Evolutionary conservation across 2,113 vertebrate species (phyloP), one percentile per base, ranked within the genome.

Genomic region (Leuciscus idus): DNA sequence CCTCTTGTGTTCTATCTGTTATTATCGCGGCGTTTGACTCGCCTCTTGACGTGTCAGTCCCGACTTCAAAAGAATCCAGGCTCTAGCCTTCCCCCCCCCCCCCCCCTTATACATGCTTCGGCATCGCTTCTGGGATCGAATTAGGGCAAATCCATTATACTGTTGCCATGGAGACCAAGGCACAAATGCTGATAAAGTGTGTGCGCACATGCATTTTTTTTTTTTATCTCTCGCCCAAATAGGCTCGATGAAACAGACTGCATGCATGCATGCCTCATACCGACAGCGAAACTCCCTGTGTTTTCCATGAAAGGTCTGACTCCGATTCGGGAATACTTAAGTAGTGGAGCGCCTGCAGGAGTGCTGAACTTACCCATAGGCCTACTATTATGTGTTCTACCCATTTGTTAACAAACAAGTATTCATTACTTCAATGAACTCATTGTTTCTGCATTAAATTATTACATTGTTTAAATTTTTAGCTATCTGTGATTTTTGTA

Each of bases 141-240:
- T 95, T 96, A 98, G 96, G 95, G 95, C 95, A 96, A 96, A 95
- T 95, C 95, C 94, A 97, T 97, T 97, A 96, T 95, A 94, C 93
- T 92, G 97, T 98, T 98, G 95, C 97, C 93, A 97, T 97, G 96
- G 97, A 90, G 93, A 98, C 96, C 93, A 92, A 95, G 96, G 96
- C 96, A 98, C 94, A 94, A 96, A 95, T 92, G 86, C 87, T 96
- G 85, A 96, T 95, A 94, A 96, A 94, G 93, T 86, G 87, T 86
- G 86, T 95, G 94, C 94, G 95, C 95, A 92, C 83, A 85, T 96
- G 94, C 94, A 94, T 64, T 52, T 74, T 81, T 33, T 84, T 26
- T 26, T 86, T 79, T 68, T 84, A 10, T 43, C 19, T 72, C 81
- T 76, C 66, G 59, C 68, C 68, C 84, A 81, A 86, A 84, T 85